Evolutionary conservation across 2,888 invertebrate species (phyloP).

Genomic region (Herminia tarsipennalis): DNA sequence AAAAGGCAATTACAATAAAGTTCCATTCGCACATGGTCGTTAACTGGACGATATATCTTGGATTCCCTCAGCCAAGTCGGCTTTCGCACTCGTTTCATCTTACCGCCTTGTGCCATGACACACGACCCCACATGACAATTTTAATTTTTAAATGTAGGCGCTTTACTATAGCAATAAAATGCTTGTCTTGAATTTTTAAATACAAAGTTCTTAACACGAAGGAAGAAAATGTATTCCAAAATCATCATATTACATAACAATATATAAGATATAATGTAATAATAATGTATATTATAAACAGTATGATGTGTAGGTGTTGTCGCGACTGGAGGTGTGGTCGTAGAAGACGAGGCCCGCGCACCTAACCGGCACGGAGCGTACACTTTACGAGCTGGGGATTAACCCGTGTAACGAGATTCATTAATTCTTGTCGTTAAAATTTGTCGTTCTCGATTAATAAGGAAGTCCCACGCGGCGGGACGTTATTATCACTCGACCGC

Average conservation of each 20-base stretch:
- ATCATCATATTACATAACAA: neutral
- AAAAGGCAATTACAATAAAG: conserved; percentile 86
- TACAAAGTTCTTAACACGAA: neutral
- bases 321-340: conserved; percentile 33
- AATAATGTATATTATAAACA: conserved; percentile 1
- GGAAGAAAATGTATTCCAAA: neutral
- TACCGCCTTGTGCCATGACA: conserved; percentile 43
- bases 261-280: neutral
- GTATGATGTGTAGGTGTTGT: conserved; percentile 32
- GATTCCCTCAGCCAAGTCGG: conserved; percentile 71
- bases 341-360: conserved; percentile 64
- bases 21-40: conserved; percentile 84
- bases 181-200: neutral
- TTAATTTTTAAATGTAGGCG: conserved; percentile 36
- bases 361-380: conserved; percentile 79
- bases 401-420: conserved; percentile 87
- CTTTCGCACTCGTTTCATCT: conserved; percentile 70
- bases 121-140: conserved; percentile 38
- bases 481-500: conserved; percentile 84
- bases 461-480: conserved; percentile 78
- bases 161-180: conserved; percentile 14
- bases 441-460: conserved; percentile 87
- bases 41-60: conserved; percentile 83
- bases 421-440: conserved; percentile 87
- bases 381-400: conserved; percentile 85